Conservation (phyloP, 2,888 invertebrate species). For the Sclerodermus sp. region DNA sequence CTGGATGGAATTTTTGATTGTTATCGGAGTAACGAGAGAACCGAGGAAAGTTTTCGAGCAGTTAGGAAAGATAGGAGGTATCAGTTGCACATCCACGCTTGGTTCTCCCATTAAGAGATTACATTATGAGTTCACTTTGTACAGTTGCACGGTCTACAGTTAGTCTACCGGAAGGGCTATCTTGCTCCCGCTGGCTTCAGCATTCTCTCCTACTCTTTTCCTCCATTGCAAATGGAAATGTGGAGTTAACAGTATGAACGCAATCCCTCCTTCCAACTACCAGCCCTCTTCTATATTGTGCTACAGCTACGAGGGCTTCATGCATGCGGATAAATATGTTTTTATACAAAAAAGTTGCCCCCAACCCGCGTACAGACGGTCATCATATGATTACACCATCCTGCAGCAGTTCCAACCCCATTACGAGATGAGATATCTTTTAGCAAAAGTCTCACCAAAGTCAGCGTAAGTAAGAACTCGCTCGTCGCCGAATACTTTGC, state of each 20-base stretch:
- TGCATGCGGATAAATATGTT: constrained; percentile 40
- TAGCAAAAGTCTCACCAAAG: constrained; percentile 39
- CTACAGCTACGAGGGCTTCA: constrained; percentile 33
- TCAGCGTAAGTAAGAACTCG: constrained; percentile 4
- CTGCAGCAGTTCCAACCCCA: constrained; percentile 17
- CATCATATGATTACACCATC: constrained; percentile 42
- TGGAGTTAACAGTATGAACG: constrained; percentile 30
- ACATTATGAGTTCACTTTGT: constrained; percentile 47
- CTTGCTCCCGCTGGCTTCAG: constrained; percentile 1
- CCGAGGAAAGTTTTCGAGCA: too few species aligned
- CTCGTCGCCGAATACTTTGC: too few species aligned
- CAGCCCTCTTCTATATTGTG: constrained; percentile 30
- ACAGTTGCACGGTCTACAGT: constrained; percentile 17
- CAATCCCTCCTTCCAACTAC: constrained; percentile 11
- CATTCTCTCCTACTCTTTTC: not conserved
- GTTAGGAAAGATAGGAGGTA: too few species aligned
- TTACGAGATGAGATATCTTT: constrained; percentile 49
- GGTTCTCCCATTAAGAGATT: constrained; percentile 48
- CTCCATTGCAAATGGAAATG: constrained; percentile 22
- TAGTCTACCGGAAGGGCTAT: constrained; percentile 9
- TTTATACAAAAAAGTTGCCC: constrained; percentile 37
- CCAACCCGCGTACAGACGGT: constrained; percentile 29
- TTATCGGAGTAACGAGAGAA: too few species aligned
- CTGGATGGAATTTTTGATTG: too few species aligned
- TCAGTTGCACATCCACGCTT: constrained; percentile 16